Conservation (phyloP, 2,113 vertebrate genomes). For the Epinephelus cyanopodus region DNA sequence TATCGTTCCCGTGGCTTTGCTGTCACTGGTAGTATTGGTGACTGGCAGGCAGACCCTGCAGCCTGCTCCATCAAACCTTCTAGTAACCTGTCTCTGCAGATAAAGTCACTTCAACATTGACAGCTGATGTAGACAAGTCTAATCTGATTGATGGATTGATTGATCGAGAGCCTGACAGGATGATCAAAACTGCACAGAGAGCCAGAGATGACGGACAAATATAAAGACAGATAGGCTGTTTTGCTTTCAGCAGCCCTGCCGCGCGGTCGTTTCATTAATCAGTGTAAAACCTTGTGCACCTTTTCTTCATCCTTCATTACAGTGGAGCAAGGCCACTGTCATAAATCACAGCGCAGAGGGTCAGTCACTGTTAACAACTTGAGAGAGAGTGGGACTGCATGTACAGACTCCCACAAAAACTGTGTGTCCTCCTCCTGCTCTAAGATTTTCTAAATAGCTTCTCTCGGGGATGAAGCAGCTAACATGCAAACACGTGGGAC, state of each 20-base stretch:
- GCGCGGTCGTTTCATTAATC: constrained; percentile 23
- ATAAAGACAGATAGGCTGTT: constrained; percentile 29
- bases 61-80: constrained; percentile 27
- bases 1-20: constrained; percentile 36
- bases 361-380: constrained; percentile 23
- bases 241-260: neutral
- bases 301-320: constrained; percentile 52
- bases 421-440: neutral
- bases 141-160: constrained; percentile 30
- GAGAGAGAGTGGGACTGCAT: neutral
- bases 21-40: constrained; percentile 39
- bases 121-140: constrained; percentile 23
- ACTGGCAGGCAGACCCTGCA: constrained; percentile 40
- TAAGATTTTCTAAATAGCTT: neutral
- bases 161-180: constrained; percentile 8
- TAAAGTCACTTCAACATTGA: constrained; percentile 32
- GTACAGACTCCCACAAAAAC: neutral
- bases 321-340: constrained; percentile 1
- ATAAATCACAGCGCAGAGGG: constrained; percentile 27
- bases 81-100: constrained; percentile 33
- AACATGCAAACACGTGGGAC: neutral
- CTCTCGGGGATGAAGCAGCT: neutral
- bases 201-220: neutral
- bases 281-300: neutral
- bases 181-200: constrained; percentile 19